These are phyloP conservation scores for Mesodorylaimus sp. DNA, from an alignment of 2,888 invertebrate genomes.

Conservation along the genomic window DNA sequence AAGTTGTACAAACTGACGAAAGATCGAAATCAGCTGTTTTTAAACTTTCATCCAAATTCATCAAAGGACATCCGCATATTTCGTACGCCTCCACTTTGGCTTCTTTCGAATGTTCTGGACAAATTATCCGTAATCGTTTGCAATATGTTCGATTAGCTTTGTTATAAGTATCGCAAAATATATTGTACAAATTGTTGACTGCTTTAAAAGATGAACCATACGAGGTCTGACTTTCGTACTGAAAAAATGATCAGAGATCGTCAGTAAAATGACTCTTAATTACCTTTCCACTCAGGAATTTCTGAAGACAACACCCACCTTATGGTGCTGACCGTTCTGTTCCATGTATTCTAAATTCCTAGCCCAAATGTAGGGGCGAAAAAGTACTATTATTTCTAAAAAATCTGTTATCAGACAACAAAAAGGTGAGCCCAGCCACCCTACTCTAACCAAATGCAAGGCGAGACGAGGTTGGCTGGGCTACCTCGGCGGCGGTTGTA, in stretches of 20 bases:
- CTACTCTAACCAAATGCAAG: too few relatives aligned
- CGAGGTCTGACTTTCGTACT: constrained; percentile 85
- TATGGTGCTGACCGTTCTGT: too few relatives aligned
- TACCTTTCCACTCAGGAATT: too few relatives aligned
- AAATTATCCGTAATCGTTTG: constrained; percentile 76
- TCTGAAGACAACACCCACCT: too few relatives aligned
- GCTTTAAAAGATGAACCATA: constrained; percentile 88
- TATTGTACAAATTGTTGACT: constrained; percentile 41
- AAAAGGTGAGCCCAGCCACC: too few relatives aligned
- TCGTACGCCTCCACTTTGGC: constrained; percentile 45
- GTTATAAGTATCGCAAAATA: constrained; percentile 95
- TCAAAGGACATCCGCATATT: constrained; percentile 81
- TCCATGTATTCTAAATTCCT: too few relatives aligned
- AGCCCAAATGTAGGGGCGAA: too few relatives aligned
- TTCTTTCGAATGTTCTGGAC: constrained; percentile 91
- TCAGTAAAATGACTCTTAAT: not conserved
- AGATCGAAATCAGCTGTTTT: constrained; percentile 50
- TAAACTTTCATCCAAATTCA: constrained; percentile 33
- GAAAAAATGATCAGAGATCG: constrained; percentile 19
- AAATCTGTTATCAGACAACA: too few relatives aligned
- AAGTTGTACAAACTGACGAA: constrained; percentile 64
- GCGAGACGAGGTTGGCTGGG: too few relatives aligned
- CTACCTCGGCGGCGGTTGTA: too few relatives aligned
- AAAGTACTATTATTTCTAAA: too few relatives aligned
- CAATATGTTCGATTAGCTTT: constrained; percentile 59